Evolutionary conservation across 2,797 vertebrate genomes (phyloP).

Genomic region (Melanotaenia boesemani): DNA sequence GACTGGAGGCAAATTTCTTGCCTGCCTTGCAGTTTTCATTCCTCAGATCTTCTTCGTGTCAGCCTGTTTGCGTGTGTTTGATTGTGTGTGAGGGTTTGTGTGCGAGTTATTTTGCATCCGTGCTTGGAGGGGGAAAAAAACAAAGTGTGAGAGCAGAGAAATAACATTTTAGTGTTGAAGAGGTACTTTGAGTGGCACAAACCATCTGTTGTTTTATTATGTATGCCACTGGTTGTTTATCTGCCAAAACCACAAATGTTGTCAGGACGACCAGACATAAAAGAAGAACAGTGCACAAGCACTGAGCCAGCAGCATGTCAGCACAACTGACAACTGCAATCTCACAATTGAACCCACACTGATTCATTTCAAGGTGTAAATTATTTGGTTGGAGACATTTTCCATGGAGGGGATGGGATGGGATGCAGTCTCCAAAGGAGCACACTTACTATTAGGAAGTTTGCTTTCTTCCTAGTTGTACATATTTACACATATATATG

Average conservation of each 20-base stretch:
- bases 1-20: conserved; percentile 65
- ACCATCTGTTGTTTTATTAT: conserved; percentile 72
- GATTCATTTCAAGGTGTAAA: conserved; percentile 58
- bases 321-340: conserved; percentile 47
- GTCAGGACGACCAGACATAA: conserved; percentile 53
- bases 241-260: conserved; percentile 54
- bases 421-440: neutral
- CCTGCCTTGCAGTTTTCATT: conserved; percentile 70
- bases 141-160: conserved; percentile 33
- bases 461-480: neutral
- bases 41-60: conserved; percentile 64
- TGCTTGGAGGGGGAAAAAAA: conserved; percentile 30
- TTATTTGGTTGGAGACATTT: conserved; percentile 42
- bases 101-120: conserved; percentile 18
- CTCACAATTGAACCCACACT: conserved; percentile 43
- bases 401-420: neutral
- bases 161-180: conserved; percentile 65
- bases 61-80: conserved; percentile 23
- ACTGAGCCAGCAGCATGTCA: conserved; percentile 55
- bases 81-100: conserved; percentile 15
- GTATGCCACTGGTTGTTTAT: conserved; percentile 55
- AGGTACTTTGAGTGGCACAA: conserved; percentile 64
- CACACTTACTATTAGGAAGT: neutral
- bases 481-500: neutral
- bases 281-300: conserved; percentile 49